Evolutionary conservation across 2,113 vertebrate species (phyloP), one percentile per base, ranked within the genome.

Genomic region (Passerina amoena): DNA sequence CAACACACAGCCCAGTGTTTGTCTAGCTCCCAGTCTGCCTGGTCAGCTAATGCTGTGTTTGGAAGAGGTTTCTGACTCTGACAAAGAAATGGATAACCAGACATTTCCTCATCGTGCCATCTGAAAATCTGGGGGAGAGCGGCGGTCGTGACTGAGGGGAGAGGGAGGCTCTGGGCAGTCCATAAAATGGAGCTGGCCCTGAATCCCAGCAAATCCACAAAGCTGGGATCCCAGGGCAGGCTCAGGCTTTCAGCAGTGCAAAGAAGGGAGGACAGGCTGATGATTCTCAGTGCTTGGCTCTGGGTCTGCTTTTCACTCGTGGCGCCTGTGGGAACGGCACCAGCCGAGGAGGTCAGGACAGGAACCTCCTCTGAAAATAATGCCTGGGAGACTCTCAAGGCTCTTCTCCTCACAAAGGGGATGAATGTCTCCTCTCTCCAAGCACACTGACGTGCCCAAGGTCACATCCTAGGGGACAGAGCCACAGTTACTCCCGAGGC

Each of bases 31-130:
- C 95, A 82, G 96, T 96, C 97, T 97, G 97, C 95, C 96, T 97
- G 93, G 97, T 98, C 98, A 98, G 98, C 98, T 97, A 97, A 98
- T 98, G 97, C 96, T 91, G 93, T 97, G 95, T 97, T 97, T 96
- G 95, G 96, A 97, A 98, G 96, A 96, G 91, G 97, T 97, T 98
- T 97, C 96, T 96, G 92, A 95, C 93, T 95, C 92, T 93, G 91
- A 98, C 97, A 98, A 97, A 97, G 95, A 97, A 97, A 95, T 96
- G 91, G 96, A 97, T 97, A 96, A 91, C 96, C 94, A 95, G 94
- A 92, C 95, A 92, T 97, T 97, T 97, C 96, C 96, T 96, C 97
- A 97, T 96, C 79, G 69, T 42, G 78, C 86, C 92, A 93, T 95
- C 91, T 21, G 28, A 92, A 95, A 94, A 95, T 51, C 85, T 78